Base-by-base conservation (phyloP, 30 jellyfish, hydroid and myxozoan species). In the Pelagia noctiluca region DNA sequence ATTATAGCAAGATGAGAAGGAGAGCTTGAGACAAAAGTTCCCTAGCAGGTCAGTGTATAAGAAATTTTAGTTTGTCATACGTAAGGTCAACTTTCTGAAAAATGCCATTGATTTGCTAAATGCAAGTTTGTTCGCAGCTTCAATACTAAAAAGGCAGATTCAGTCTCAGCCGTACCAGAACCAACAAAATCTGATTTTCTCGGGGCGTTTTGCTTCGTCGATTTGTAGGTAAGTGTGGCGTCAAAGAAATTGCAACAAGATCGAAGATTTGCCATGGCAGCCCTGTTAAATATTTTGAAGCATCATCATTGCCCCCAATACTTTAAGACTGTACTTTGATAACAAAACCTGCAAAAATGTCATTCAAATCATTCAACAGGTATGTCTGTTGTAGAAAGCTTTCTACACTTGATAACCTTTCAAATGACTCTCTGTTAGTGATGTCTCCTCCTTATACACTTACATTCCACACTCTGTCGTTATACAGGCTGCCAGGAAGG, bases 1-100 rank as follows among this genome's bases (percentile, higher is more conserved):
- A n/a, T n/a, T n/a, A n/a, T n/a, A n/a, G n/a, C n/a, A 78, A 78
- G 21, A 63, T 12, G 31, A 76, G 42, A 21, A 89, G 88, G 12
- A 61, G 28, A 25, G 42, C 34, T 64, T 78, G 76, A 37, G 18
- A 63, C 5, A 78, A 32, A 34, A 5, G 8, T 16, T 61, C 90
- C 38, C 90, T 31, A 67, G 36, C 85, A 18, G 21, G 74, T 70
- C 26, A 11, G 23, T 33, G 22, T 10, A 76, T 61, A 11, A 78
- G 16, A 34, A 64, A 63, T 64, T 1, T 61, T 79, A 78, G 76
- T 3, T 78, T 78, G 10, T 29, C 19, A 64, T 78, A 34, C 88
- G 63, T 78, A 28, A 34, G 18, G 38, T 78, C 69, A 77, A 61
- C n/a, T n/a, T n/a, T n/a, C n/a, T n/a, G n/a, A 23, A 76, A 76